phyloP scores from a whole-genome alignment of 2,797 vertebrate genomes.

The Miopithecus talapoin region DNA sequence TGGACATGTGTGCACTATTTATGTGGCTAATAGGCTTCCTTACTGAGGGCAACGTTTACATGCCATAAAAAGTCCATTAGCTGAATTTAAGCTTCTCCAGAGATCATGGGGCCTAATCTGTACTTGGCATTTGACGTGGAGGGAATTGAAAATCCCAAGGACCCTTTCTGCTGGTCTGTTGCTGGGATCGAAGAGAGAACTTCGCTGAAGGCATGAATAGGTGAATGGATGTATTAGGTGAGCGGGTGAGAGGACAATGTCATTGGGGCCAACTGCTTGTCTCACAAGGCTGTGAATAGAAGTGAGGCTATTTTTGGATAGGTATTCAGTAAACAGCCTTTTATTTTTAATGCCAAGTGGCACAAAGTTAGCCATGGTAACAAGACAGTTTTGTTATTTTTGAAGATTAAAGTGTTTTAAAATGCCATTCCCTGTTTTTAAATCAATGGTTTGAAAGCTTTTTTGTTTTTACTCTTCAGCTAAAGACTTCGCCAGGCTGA shows the following conservation, averaged over 20 bases:
- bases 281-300: background rate
- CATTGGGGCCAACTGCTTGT: background rate
- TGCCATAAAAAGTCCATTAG: constrained; percentile 67
- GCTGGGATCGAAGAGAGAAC: background rate
- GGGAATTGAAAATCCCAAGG: background rate
- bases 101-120: background rate
- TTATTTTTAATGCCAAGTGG: constrained; percentile 9
- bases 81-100: constrained; percentile 59
- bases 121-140: background rate
- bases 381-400: constrained; percentile 9
- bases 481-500: background rate
- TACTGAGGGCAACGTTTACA: background rate
- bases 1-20: background rate
- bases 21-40: constrained; percentile 17
- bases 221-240: background rate
- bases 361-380: background rate
- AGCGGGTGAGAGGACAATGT: background rate
- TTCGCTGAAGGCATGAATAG: background rate
- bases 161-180: background rate
- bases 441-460: background rate
- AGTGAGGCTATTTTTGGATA: background rate
- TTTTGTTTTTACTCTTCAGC: background rate
- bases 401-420: constrained; percentile 7
- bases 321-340: background rate
- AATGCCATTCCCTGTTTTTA: background rate